Evolutionary conservation across 2,888 invertebrate species (phyloP), one percentile per base, ranked within the genome.

Genomic region (Aleiodes leptofemur): DNA sequence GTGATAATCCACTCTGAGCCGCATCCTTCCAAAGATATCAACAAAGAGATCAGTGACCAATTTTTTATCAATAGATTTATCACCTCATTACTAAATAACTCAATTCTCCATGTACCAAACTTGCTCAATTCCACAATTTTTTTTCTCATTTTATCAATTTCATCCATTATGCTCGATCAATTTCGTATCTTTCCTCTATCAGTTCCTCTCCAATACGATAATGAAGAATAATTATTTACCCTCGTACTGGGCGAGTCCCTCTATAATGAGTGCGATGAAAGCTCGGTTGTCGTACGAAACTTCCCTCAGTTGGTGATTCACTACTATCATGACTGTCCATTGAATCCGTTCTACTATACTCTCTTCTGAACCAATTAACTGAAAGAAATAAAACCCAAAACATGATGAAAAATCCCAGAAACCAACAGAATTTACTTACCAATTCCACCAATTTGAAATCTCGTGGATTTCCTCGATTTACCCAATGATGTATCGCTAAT

Each of bases 391-490:
- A 23, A 68, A 71, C 57, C 34, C 34, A 34, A 34, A 29, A 56
- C 48, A 64, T 56, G 3, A 59, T 11, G n/a, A 56, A 11, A 9
- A 56, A 56, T n/a, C 29, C 56, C 50, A 11, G 11, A 29, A 6
- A 87, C 43, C 34, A 34, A 34, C 34, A 14, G 51, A 66, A 70
- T 50, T n/a, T 78, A 43, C 86, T 90, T 86, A 94, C 94, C 94
- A 78, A 96, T 92, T 43, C 95, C 95, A 79, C 95, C 95, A 82
- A 96, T 90, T 82, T 92, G 92, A 72, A 93, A 92, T 77, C 92
- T 91, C 68, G 91, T 91, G 0, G 91, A 90, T 86, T 93, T 93
- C 50, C 87, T 82, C 23, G 87, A 84, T 77, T 87, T 88, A 8
- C 83, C 81, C 9, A 84, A 76, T 4, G 77, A 78, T 5, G 84